These are phyloP conservation scores for Ictidomys tridecemlineatus DNA, from an alignment of 2,113 vertebrate genomes.

Conservation along the genomic window DNA sequence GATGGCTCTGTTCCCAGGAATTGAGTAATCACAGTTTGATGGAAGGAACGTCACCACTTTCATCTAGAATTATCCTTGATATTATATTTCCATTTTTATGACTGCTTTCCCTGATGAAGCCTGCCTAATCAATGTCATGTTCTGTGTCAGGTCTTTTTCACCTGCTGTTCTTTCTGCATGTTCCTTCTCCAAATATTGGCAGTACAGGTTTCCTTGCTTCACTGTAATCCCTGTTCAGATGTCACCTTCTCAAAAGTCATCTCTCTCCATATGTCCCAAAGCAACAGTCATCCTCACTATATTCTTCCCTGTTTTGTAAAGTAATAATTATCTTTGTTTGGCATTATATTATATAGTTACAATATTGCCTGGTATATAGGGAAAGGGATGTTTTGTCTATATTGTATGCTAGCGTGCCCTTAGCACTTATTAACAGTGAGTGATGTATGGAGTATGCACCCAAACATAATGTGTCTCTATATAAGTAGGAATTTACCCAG, in stretches of 20 bases:
- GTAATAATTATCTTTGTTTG: neutral
- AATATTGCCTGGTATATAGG: neutral
- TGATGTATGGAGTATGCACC: neutral
- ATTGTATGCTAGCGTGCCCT: rapidly evolving
- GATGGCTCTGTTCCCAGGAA: neutral
- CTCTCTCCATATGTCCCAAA: neutral
- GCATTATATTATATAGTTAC: neutral
- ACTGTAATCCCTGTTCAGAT: neutral
- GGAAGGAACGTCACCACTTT: neutral
- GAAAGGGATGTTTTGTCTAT: neutral
- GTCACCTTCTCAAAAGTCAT: neutral
- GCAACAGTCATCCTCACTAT: neutral
- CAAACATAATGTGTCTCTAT: neutral
- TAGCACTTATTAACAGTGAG: neutral
- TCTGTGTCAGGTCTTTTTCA: neutral
- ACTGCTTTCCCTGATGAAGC: neutral
- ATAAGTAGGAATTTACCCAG: neutral
- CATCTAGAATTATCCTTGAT: neutral
- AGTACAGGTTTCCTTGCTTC: neutral
- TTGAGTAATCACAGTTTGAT: constrained; percentile 2
- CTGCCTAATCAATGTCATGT: neutral
- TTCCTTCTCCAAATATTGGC: neutral
- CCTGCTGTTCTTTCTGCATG: neutral
- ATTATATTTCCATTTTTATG: neutral
- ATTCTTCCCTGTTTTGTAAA: neutral